Conservation (phyloP, 2,797 vertebrate genomes). For the Pseudochirops corinnae region DNA sequence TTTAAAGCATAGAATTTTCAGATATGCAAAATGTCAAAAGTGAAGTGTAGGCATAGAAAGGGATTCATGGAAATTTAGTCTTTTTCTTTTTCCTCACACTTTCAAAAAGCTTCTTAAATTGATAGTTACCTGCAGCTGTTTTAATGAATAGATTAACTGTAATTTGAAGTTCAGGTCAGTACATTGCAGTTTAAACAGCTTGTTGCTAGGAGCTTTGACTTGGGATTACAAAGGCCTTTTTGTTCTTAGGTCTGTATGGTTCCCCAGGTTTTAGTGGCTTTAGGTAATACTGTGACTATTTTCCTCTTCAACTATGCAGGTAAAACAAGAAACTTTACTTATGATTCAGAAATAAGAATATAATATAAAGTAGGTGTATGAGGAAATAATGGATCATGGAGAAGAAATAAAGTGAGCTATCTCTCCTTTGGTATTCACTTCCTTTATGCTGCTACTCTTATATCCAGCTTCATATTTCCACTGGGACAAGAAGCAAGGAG, state of each 20-base stretch:
- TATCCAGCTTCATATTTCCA: constrained; percentile 18
- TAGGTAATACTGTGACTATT: constrained; percentile 59
- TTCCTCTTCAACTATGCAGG: constrained; percentile 60
- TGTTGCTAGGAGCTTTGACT: constrained; percentile 85
- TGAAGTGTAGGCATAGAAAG: constrained; percentile 33
- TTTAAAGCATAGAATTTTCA: constrained; percentile 52
- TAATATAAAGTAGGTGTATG: background rate
- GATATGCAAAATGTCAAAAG: constrained; percentile 13
- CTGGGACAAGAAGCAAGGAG: constrained; percentile 14
- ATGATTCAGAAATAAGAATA: constrained; percentile 15
- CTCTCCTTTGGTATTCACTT: background rate
- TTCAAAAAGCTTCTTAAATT: constrained; percentile 38
- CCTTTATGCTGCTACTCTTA: background rate
- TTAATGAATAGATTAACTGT: constrained; percentile 63
- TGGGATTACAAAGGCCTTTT: constrained; percentile 89
- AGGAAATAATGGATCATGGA: background rate
- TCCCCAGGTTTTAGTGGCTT: constrained; percentile 90
- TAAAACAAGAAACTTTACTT: constrained; percentile 46
- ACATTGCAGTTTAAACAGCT: constrained; percentile 83
- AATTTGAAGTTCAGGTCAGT: constrained; percentile 82
- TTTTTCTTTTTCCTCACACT: background rate
- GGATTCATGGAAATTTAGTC: constrained; percentile 54
- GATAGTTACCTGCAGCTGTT: constrained; percentile 65
- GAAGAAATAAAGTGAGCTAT: background rate
- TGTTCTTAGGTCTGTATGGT: constrained; percentile 91